These are phyloP conservation scores for Pseudochaenichthys georgianus DNA, from an alignment of 2,797 vertebrate species.

Conservation along the genomic window DNA sequence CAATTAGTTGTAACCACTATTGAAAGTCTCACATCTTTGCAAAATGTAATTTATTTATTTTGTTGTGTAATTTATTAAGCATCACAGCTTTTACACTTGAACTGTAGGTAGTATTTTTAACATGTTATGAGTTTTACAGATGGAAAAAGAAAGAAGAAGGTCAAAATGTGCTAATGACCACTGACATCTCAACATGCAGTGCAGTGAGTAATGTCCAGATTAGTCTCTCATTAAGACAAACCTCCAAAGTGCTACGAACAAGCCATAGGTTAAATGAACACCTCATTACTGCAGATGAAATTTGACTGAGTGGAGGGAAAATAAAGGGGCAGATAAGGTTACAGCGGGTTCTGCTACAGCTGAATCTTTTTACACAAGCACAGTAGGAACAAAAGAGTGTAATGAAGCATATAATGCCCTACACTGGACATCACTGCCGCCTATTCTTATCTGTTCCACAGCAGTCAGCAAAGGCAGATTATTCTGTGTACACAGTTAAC, in stretches of 20 bases:
- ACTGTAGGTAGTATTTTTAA: background rate
- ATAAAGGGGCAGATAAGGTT: conserved; percentile 63
- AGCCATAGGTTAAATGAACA: conserved; percentile 45
- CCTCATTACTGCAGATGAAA: conserved; percentile 56
- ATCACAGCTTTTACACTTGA: background rate
- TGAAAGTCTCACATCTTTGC: background rate
- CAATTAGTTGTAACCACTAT: background rate
- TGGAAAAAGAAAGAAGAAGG: background rate
- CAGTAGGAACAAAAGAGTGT: conserved; percentile 68
- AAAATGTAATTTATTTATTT: background rate
- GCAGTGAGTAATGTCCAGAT: conserved; percentile 10
- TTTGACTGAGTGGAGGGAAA: conserved; percentile 39
- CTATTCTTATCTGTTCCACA: conserved; percentile 76
- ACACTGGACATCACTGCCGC: conserved; percentile 78
- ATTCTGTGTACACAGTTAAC: conserved; percentile 84
- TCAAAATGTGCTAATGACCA: background rate
- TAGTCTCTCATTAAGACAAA: conserved; percentile 37
- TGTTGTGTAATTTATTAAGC: background rate
- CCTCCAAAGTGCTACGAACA: conserved; percentile 23
- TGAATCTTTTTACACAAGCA: conserved; percentile 66
- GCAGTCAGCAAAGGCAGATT: conserved; percentile 82
- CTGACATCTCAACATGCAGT: conserved; percentile 2
- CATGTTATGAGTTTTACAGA: background rate
- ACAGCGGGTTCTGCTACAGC: conserved; percentile 50
- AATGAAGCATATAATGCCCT: conserved; percentile 80